Conservation (phyloP, 2,113 vertebrate genomes). For the Crotalus viridis region DNA sequence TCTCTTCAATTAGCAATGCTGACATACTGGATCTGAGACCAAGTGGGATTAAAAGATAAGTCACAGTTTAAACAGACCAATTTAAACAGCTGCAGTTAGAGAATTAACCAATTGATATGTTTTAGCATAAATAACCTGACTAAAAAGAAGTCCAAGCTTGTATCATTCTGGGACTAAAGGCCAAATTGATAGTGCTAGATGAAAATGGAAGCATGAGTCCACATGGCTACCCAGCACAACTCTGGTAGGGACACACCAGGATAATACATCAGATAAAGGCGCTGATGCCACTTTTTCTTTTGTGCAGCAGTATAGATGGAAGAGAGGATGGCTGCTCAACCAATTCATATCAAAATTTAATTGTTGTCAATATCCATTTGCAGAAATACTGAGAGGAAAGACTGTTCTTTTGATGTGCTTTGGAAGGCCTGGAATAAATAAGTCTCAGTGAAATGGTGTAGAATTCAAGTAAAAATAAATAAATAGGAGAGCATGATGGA, state of each 20-base stretch:
- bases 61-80: neutral
- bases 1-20: neutral
- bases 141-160: neutral
- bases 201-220: neutral
- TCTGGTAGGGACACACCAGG: neutral
- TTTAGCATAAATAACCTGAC: neutral
- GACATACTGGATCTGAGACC: neutral
- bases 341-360: neutral
- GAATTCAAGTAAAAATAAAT: neutral
- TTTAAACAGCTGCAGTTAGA: neutral
- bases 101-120: neutral
- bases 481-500: neutral
- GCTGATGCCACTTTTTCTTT: neutral
- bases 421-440: neutral
- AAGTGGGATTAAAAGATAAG: neutral
- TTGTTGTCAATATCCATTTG: neutral
- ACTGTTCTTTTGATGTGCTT: neutral
- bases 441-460: neutral
- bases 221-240: neutral
- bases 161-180: neutral
- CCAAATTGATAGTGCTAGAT: neutral
- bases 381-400: neutral
- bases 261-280: neutral
- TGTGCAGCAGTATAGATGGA: neutral
- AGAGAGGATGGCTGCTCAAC: neutral